Percentiles rank a stretch among this genome's conserved stretches.
These are phyloP conservation scores for Caenorhabditis elegans DNA, from an alignment of 1,140 invertebrate genomes.

Conservation along the genomic window WBcel235 BX284603.4:11806001-11806500, in stretches of 20 bases:
- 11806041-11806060: no score
- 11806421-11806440: neutral
- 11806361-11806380: neutral
- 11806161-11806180: neutral
- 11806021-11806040: no score
- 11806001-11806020: no score
- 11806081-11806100: neutral
- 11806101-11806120: neutral
- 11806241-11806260: no score
- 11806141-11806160: neutral
- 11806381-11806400: neutral
- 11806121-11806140: neutral
- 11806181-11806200: neutral
- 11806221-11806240: neutral
- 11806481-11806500: neutral
- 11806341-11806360: neutral
- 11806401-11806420: neutral
- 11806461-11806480: neutral
- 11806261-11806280: neutral
- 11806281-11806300: neutral
- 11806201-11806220: neutral
- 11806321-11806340: neutral
- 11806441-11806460: neutral
- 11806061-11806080: no score
- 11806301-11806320: neutral